Conservation (phyloP, 2,113 vertebrate genomes). For the Columbina picui region DNA sequence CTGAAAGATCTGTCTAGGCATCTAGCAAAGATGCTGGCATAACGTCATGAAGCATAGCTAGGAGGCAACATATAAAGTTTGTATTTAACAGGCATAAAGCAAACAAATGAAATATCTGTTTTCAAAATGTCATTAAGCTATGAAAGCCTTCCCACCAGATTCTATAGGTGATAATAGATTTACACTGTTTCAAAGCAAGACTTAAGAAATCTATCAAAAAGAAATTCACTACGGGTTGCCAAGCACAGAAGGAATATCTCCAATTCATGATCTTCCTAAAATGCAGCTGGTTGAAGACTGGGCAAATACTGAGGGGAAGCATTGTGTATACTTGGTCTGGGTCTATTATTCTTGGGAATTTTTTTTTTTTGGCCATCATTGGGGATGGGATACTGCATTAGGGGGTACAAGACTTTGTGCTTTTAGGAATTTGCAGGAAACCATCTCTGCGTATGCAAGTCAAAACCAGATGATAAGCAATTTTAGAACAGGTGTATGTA, state of each 20-base stretch:
- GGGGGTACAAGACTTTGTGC: rapidly evolving
- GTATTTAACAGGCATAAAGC: neutral
- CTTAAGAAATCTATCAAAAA: neutral
- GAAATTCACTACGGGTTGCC: neutral
- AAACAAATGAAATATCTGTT: neutral
- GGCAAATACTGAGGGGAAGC: neutral
- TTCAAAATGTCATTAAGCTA: neutral
- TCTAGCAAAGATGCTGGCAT: neutral
- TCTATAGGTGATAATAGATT: neutral
- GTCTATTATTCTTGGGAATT: neutral
- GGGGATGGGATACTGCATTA: neutral
- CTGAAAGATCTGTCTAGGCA: neutral
- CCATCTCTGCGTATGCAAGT: neutral
- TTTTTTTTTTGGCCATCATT: neutral
- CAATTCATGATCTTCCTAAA: neutral
- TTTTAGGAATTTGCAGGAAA: neutral
- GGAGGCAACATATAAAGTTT: neutral
- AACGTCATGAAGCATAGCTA: neutral
- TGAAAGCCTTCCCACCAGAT: neutral
- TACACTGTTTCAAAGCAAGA: neutral
- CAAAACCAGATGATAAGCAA: neutral
- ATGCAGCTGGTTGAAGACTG: neutral
- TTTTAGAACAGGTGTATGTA: neutral
- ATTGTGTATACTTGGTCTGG: neutral
- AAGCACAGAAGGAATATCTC: neutral